Percentiles rank a stretch among this genome's conserved stretches.
Evolutionary conservation across 2,113 vertebrate genomes (phyloP).

Genomic region (Microtus montanus): DNA sequence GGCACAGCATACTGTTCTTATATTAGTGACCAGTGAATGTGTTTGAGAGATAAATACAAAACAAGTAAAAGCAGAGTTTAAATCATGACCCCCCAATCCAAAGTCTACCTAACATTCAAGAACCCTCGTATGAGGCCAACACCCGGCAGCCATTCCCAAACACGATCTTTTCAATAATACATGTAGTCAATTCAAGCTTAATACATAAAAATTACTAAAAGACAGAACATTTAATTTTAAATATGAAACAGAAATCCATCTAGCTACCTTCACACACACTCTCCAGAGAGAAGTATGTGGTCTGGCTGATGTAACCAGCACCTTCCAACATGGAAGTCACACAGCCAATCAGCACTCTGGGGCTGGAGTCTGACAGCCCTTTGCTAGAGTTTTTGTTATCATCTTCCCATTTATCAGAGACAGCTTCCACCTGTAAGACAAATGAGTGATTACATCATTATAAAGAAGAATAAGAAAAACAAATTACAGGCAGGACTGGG

Average conservation of each 20-base stretch:
- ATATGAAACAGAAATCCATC: background rate
- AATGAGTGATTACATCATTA: background rate
- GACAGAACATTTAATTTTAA: background rate
- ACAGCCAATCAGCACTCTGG: constrained; percentile 89
- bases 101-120: background rate
- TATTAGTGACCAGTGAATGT: background rate
- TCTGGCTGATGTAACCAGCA: constrained; percentile 92
- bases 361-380: constrained; percentile 76
- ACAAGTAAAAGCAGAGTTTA: background rate
- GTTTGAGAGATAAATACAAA: background rate
- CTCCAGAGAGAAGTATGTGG: constrained; percentile 89
- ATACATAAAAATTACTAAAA: background rate
- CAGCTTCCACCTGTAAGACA: constrained; percentile 86
- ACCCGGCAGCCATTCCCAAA: background rate
- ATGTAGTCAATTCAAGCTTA: background rate
- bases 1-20: background rate
- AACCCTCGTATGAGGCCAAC: background rate
- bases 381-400: constrained; percentile 34
- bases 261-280: constrained; percentile 90
- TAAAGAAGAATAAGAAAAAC: too few relatives aligned
- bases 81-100: background rate
- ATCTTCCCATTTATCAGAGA: constrained; percentile 86
- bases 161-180: background rate
- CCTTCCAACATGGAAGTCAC: constrained; percentile 88
- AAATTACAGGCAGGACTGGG: background rate